Base-by-base conservation (phyloP, 1,140 invertebrate species). In the Meloidogyne floridensis region DNA sequence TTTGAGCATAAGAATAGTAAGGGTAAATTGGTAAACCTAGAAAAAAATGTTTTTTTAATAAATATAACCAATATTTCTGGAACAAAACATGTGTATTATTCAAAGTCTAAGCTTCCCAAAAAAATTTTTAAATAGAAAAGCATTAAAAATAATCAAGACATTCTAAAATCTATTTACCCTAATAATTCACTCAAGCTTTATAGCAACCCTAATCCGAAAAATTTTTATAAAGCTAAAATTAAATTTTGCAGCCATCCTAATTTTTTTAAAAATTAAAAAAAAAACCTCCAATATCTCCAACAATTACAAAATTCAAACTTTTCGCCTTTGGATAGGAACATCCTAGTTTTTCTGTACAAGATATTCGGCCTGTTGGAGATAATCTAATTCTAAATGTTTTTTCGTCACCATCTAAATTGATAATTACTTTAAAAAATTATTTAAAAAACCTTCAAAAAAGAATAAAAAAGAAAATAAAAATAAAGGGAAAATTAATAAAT, bases 241-340 rank as follows among this genome's bases (percentile, higher is more conserved):
- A 32, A 32, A 2, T 32, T 32, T 32, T 2, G 1, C 32, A 2
- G 32, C 2, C 2, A 47, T 47, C 0, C 47, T 47, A 47, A 47
- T 47, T 47, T 0, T 47, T 80, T 13, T 20, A 80, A n/a, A 82
- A 54, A 42, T 11, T 83, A 77, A 84, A 80, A 51, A 56, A 59
- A 18, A 53, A 72, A 88, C 85, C 87, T 79, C 87, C 87, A 15
- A 81, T 89, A 75, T 88, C 87, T n/a, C 87, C 87, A 20, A 88
- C 54, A 4, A 88, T 11, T 43, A 88, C 75, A 75, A 88, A 85
- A 51, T 87, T 73, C 18, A 88, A 79, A 20, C 20, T 59, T 18
- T 65, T 56, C 10, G 43, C 43, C 18, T 71, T 42, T 2, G 73
- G 32, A 11, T 82, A 53, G n/a, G 13, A 42, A 71, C 83, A 84